Base-by-base conservation (phyloP, 2,797 vertebrate species). In the Acomys russatus region DNA sequence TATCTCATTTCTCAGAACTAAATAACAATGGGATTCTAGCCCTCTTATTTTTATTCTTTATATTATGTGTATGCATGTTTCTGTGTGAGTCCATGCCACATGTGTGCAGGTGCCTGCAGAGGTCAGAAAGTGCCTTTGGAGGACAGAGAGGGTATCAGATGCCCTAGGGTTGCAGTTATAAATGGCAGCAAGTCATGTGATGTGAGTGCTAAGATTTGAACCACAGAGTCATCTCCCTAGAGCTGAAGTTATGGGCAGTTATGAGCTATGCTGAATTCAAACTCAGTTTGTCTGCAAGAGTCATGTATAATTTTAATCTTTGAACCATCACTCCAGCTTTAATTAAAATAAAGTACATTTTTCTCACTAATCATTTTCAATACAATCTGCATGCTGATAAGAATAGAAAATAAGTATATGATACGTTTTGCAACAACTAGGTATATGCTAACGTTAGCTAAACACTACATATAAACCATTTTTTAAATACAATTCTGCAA, bases 301-400 rank as follows among this genome's bases (percentile, higher is more conserved):
- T 54, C 73, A 59, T 59, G 23, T 38, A 18, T 14, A 30, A 2
- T 74, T 44, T 44, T 88, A 33, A 44, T 51, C 20, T 30, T 30
- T 88, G 70, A 76, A 17, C 3, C 17, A 14, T 30, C 35, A 61
- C 25, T 61, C 17, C 25, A 61, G 28, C 9, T 73, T 61, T 35
- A 33, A 92, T 73, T 92, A 80, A 73, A 73, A 68, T 76, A 51
- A 38, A 25, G 4, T 91, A 74, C 4, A 9, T 85, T 83, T 97
- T 96, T 3, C 8, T 88, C 12, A 84, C 4, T 1, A 79, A 91
- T 64, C 74, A 70, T 76, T 93, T 85, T 88, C 90, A 92, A 87
- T 71, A 25, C 68, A 73, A 85, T 66, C 44, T 1, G 74, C 10
- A 28, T 63, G 38, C 9, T 76, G 35, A 51, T 33, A 91, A 82